phyloP scores from a whole-genome alignment of 2,888 invertebrate species.

The Serrognathus titanus region DNA sequence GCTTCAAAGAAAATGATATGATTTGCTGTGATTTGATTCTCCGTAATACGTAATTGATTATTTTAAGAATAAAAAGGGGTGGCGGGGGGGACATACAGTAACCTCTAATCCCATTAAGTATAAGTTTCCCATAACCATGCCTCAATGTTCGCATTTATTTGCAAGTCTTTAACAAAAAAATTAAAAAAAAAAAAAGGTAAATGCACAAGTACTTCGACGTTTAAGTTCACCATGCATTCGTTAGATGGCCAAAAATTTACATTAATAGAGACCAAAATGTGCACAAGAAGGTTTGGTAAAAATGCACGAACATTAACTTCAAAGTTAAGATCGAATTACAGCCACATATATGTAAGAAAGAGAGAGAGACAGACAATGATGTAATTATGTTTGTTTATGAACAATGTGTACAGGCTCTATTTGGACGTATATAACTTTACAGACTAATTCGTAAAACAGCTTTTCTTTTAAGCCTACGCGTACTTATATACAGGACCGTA shows the following conservation, averaged over 20 bases:
- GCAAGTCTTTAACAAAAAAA: constrained; percentile 7
- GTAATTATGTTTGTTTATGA: too few relatives aligned
- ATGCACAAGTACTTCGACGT: constrained; percentile 15
- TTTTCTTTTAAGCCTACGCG: not conserved
- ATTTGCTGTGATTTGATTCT: too few relatives aligned
- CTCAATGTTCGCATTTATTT: constrained; percentile 9
- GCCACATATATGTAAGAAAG: constrained; percentile 12
- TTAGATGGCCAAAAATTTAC: constrained; percentile 13
- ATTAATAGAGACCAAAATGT: constrained; percentile 16
- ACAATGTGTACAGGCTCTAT: too few relatives aligned
- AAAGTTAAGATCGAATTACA: constrained; percentile 11
- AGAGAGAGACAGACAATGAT: not conserved
- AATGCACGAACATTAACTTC: constrained; percentile 15
- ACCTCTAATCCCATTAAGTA: constrained; percentile 8
- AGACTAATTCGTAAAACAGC: not conserved
- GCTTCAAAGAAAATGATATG: too few relatives aligned
- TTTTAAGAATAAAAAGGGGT: not conserved
- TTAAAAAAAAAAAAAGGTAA: constrained; percentile 7
- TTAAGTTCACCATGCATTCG: constrained; percentile 11
- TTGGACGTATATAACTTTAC: too few relatives aligned
- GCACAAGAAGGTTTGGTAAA: constrained; percentile 14
- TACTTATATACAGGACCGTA: not conserved
- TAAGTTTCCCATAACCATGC: constrained; percentile 16
- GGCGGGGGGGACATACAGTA: not conserved
- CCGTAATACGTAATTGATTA: too few relatives aligned